A percentile compares a stretch with the other conserved stretches of the same genome.
phyloP scores from a whole-genome alignment of 2,888 invertebrate species.

The Melieria picta region DNA sequence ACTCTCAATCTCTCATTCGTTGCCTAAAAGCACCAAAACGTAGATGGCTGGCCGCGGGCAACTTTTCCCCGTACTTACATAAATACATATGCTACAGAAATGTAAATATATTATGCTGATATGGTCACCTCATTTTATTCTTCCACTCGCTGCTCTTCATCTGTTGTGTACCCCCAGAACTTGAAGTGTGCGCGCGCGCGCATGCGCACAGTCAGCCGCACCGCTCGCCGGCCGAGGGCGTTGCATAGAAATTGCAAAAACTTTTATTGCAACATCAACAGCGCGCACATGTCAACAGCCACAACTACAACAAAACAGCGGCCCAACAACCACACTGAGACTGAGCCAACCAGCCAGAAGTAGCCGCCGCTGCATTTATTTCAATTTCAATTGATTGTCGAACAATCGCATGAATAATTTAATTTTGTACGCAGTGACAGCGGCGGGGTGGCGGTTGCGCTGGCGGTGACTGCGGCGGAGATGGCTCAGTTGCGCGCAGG shows the following conservation, averaged over 20 bases:
- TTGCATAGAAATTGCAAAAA: neutral
- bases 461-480: neutral
- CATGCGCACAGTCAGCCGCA: neutral
- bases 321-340: neutral
- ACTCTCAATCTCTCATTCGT: no score
- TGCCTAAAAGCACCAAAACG: no score
- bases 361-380: slow-evolving; percentile 45
- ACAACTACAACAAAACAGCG: slow-evolving; percentile 6
- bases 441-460: neutral
- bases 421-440: slow-evolving; percentile 45
- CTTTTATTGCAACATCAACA: neutral
- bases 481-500: no score
- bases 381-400: slow-evolving; percentile 65
- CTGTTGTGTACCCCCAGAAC: neutral
- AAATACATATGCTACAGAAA: no score
- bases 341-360: neutral
- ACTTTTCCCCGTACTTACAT: no score
- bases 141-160: no score
- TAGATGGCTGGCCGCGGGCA: no score
- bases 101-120: no score
- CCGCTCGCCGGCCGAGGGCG: no score
- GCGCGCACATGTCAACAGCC: slow-evolving; percentile 20
- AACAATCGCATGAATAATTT: slow-evolving; percentile 65
- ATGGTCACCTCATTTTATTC: no score
- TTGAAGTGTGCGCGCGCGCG: neutral